Percentiles rank a stretch among this genome's conserved stretches.
phyloP scores from a whole-genome alignment of 1,140 invertebrate genomes.

The Cydia amplana region DNA sequence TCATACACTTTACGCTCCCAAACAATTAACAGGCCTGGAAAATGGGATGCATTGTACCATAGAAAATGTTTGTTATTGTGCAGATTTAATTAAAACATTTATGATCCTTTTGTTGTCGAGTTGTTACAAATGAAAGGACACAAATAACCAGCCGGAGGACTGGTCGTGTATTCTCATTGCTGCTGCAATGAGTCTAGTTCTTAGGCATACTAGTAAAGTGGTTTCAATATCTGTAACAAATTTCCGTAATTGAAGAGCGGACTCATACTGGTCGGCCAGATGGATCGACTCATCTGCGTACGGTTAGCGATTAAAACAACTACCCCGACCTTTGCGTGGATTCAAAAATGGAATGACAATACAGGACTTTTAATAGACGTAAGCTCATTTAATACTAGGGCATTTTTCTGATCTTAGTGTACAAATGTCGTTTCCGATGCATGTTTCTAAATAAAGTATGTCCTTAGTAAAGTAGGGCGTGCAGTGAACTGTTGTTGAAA shows the following conservation, averaged over 20 bases:
- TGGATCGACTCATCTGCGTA: background rate
- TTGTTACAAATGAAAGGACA: conserved; percentile 10
- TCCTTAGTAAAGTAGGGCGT: background rate
- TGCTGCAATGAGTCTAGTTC: background rate
- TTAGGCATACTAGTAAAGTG: too few relatives aligned
- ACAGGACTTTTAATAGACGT: background rate
- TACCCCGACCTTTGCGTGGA: background rate
- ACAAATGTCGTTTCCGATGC: background rate
- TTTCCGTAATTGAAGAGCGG: background rate
- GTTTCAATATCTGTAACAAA: too few relatives aligned
- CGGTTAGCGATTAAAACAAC: background rate
- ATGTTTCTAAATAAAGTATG: background rate
- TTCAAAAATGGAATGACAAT: background rate
- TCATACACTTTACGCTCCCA: conserved; percentile 12
- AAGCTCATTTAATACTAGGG: background rate
- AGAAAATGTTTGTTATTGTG: conserved; percentile 14
- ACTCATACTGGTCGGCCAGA: background rate
- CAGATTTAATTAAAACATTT: conserved; percentile 31
- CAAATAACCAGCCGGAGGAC: background rate
- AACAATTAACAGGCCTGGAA: background rate
- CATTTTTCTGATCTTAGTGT: background rate
- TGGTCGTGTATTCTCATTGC: background rate
- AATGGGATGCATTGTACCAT: conserved; percentile 25
- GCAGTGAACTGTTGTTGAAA: background rate
- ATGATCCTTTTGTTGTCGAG: conserved; percentile 25